Evolutionary conservation across 2,888 invertebrate genomes (phyloP), one percentile per base, ranked within the genome.

Genomic region (Caprella mutica): DNA sequence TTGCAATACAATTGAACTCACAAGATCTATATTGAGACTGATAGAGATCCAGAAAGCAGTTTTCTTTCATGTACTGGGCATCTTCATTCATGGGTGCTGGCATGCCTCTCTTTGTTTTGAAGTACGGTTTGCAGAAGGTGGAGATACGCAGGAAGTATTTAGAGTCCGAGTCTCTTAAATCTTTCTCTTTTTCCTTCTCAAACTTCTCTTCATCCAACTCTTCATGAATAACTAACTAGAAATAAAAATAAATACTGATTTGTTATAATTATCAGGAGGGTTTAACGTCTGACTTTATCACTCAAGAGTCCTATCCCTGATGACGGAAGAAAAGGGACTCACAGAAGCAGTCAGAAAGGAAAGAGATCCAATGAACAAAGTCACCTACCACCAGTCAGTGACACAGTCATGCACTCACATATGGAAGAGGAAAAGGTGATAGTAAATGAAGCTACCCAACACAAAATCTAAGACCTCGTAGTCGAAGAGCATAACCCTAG

Each of bases 81-180:
- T 62, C 62, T 27, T 59, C 43, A 56, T 62, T 62, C 58, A 53
- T 58, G 1, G 62, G 62, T 17, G 56, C 58, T 12, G 48, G 44
- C 58, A 58, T 62, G 19, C 56, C 52, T 43, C 42, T 53, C 6
- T 52, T 26, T 30, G 58, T 50, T 38, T 62, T 62, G 51, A 62
- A 62, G 30, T 62, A 62, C 1, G 62, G 62, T 5, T 53, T 40
- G 24, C 42, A 40, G 17, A 58, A 56, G 9, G 52, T 33, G 5
- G 62, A 56, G 26, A 56, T 50, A 9, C 58, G 35, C n/a, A 58
- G 17, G 9, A 42, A 40, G 8, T 35, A 51, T 19, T 56, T 56
- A 6, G 38, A 24, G n/a, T 19, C 30, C 26, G 35, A 30, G n/a
- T 51, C 55, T 14, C 48, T 27, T 26, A 35, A 39, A 4, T 53